Base-by-base conservation (phyloP, 2,113 vertebrate species). In the Glaucomys volans region DNA sequence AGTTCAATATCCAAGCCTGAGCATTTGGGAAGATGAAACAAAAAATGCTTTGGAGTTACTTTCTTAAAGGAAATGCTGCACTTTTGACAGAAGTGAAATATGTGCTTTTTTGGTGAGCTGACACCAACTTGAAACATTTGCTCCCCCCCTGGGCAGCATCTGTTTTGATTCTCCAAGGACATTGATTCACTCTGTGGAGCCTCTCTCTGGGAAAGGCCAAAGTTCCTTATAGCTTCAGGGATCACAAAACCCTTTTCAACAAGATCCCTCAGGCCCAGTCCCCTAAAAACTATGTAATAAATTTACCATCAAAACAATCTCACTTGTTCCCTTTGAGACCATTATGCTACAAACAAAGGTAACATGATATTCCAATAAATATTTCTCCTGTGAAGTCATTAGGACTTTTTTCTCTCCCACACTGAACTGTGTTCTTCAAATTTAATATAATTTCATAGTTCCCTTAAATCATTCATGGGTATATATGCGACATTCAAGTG, bases 331-430 rank as follows among this genome's bases (percentile, higher is more conserved):
- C 94, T 80, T 47, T n/a, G 96, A 97, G 97, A 97, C 97, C 91
- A 96, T 98, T 97, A 97, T 85, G 92, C 95, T 92, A 91, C 96
- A 97, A 96, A 97, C 96, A 97, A 98, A 98, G 80, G 94, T 96
- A 98, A 96, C 64, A 28, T 9, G 95, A 95, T 97, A 97, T 97
- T 98, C 91, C 86, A 96, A 96, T 96, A 97, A 97, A 97, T 97
- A 92, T 98, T 98, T 96, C 90, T 97, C 96, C 81, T 97, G 93
- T 98, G 97, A 98, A 87, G 95, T 98, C 96, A 96, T 87, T 90
- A 95, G 87, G 69, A 57, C 32, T 76, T 57, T 97, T 76, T 57
- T 97, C 97, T 40, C 75, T 86, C 59, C 79, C 54, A 85, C 66
- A 85, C 89, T 95, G 87, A 96, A 85, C 96, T 97, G 64, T 90